phyloP scores from a whole-genome alignment of 2,113 vertebrate genomes.

The Pelodiscus sinensis region DNA sequence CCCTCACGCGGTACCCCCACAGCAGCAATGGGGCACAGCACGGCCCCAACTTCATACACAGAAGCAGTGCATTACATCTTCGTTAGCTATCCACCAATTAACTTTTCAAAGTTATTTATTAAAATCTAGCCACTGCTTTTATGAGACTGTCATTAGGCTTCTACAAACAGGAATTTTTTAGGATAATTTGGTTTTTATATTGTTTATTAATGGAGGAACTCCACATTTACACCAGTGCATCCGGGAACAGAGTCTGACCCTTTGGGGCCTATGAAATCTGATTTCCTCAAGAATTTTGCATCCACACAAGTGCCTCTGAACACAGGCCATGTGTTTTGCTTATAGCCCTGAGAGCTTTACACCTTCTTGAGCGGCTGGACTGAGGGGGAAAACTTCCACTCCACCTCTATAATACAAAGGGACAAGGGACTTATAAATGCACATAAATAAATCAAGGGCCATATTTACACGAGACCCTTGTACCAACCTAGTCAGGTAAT shows the following conservation, averaged over 20 bases:
- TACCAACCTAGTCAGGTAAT: not conserved
- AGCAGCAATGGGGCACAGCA: not conserved
- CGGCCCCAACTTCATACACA: not conserved
- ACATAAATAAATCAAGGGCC: not conserved
- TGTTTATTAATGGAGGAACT: not conserved
- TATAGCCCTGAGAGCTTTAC: not conserved
- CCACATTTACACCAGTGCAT: not conserved
- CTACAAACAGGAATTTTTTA: not conserved
- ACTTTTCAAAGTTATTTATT: not conserved
- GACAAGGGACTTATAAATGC: not conserved
- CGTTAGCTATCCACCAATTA: not conserved
- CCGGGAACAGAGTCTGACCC: not conserved
- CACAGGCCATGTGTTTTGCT: not conserved
- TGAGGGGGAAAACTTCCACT: not conserved
- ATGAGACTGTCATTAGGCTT: not conserved
- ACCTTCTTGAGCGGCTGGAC: not conserved
- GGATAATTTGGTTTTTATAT: not conserved
- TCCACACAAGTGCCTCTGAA: not conserved
- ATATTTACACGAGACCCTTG: not conserved
- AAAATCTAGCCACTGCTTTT: not conserved
- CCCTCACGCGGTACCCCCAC: not conserved
- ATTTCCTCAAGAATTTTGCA: not conserved
- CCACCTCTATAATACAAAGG: not conserved
- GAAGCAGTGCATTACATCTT: not conserved
- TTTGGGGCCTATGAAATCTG: not conserved